A percentile compares a stretch with the other conserved stretches of the same genome.
Conservation (phyloP, 2,797 vertebrate genomes). For the Brachyalestes nurse region DNA sequence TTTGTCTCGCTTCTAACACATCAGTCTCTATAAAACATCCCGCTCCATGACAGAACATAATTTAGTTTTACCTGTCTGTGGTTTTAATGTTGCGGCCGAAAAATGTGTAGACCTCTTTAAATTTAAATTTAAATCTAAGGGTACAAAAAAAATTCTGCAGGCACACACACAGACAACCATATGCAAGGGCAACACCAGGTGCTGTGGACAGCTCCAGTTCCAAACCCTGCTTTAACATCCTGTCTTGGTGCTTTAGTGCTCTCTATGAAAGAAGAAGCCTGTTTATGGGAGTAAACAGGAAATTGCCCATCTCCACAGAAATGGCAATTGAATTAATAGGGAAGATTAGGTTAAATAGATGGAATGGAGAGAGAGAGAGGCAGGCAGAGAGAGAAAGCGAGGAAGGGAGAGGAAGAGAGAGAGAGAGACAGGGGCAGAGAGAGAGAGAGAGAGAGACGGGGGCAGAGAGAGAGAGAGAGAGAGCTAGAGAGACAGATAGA, state of each 20-base stretch:
- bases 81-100: too few relatives aligned
- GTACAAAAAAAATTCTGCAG: too few relatives aligned
- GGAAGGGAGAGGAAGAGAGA: too few relatives aligned
- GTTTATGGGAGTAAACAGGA: constrained; percentile 21
- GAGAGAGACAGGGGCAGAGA: too few relatives aligned
- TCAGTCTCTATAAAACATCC: too few relatives aligned
- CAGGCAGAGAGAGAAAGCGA: neutral
- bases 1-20: too few relatives aligned
- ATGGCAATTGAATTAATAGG: constrained; percentile 19
- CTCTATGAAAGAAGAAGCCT: neutral
- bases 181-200: constrained; percentile 20
- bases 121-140: too few relatives aligned
- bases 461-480: too few relatives aligned
- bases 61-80: too few relatives aligned
- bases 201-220: neutral
- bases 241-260: neutral
- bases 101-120: too few relatives aligned
- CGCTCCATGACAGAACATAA: too few relatives aligned
- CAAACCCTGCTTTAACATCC: neutral
- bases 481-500: too few relatives aligned
- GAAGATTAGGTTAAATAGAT: constrained; percentile 30
- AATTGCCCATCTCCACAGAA: constrained; percentile 18
- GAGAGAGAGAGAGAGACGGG: neutral
- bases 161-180: neutral
- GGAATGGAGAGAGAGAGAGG: neutral